A percentile compares a stretch with the other conserved stretches of the same genome.
phyloP scores from a whole-genome alignment of 2,888 invertebrate genomes.

The Leptinotarsa rubiginosa region DNA sequence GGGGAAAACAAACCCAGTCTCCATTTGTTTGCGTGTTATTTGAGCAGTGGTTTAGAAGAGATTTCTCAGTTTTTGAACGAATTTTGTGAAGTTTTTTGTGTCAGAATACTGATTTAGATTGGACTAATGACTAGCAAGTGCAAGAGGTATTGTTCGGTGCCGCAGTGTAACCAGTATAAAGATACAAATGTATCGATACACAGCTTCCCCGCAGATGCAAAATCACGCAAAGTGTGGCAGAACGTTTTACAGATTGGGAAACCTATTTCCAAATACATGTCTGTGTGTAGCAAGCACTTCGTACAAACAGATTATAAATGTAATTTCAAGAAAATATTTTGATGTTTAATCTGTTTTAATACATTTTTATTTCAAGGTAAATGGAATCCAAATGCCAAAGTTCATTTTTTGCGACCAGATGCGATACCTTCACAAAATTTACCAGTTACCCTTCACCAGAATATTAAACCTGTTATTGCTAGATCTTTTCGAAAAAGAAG shows the following conservation, averaged over 20 bases:
- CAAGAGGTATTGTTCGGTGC: constrained; percentile 25
- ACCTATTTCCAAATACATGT: constrained; percentile 25
- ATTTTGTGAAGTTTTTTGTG: constrained; percentile 14
- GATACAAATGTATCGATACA: constrained; percentile 25
- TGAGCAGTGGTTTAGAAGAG: constrained; percentile 1
- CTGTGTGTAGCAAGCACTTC: constrained; percentile 29
- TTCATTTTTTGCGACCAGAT: constrained; percentile 24
- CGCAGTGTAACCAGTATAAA: constrained; percentile 29
- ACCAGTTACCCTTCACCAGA: constrained; percentile 18
- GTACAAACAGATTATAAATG: constrained; percentile 25
- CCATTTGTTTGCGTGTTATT: constrained; percentile 2
- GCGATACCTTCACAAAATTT: constrained; percentile 22
- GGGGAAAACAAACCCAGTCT: not conserved
- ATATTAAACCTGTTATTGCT: constrained; percentile 25
- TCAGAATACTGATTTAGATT: constrained; percentile 19
- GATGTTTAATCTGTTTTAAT: constrained; percentile 14
- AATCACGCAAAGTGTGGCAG: constrained; percentile 25
- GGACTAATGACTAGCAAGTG: constrained; percentile 20
- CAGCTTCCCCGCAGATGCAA: constrained; percentile 15
- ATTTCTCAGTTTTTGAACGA: constrained; percentile 19
- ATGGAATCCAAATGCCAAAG: constrained; percentile 23
- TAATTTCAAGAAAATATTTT: constrained; percentile 24
- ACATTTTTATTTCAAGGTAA: constrained; percentile 25
- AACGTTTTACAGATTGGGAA: constrained; percentile 24
- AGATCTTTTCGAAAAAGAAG: constrained; percentile 16